phyloP scores from a whole-genome alignment of 37 sponge, comb jelly and placozoan genomes.

The Spongilla lacustris region DNA sequence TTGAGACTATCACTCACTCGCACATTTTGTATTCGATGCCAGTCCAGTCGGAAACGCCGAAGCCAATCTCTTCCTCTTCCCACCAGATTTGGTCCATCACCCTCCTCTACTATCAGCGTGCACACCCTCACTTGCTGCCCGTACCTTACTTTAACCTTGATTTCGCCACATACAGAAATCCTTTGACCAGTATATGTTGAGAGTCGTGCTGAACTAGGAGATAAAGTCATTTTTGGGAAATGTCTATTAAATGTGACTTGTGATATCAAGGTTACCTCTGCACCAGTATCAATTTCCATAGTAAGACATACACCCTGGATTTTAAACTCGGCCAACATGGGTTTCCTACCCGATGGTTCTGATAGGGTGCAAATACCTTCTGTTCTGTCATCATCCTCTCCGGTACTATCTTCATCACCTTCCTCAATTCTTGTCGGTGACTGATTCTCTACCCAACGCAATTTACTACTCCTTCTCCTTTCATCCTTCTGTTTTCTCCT shows the following conservation, averaged over 20 bases:
- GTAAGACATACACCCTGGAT: not conserved
- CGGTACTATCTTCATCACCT: not conserved
- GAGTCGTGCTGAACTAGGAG: not conserved
- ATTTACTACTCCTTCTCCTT: not conserved
- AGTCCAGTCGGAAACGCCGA: conserved; percentile 7
- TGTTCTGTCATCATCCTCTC: conserved; percentile 12
- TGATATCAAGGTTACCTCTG: conserved; percentile 26
- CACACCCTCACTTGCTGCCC: not conserved
- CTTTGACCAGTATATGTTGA: not conserved
- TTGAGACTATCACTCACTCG: conserved; percentile 1
- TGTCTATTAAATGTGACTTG: not conserved
- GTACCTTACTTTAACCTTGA: conserved; percentile 17
- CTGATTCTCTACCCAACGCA: not conserved
- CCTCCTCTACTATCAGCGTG: conserved; percentile 20
- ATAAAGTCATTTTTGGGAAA: conserved; percentile 11
- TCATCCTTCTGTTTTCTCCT: conserved; percentile 1
- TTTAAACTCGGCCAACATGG: not conserved
- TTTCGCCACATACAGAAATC: conserved; percentile 3
- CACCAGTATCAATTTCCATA: conserved; percentile 40
- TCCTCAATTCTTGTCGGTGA: not conserved
- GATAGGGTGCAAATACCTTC: not conserved
- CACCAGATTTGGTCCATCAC: conserved; percentile 28
- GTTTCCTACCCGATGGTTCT: not conserved
- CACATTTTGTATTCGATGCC: conserved; percentile 10
- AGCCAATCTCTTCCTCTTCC: conserved; percentile 49